Base-by-base conservation (phyloP, 2,113 vertebrate species). In the Excalfactoria chinensis region DNA sequence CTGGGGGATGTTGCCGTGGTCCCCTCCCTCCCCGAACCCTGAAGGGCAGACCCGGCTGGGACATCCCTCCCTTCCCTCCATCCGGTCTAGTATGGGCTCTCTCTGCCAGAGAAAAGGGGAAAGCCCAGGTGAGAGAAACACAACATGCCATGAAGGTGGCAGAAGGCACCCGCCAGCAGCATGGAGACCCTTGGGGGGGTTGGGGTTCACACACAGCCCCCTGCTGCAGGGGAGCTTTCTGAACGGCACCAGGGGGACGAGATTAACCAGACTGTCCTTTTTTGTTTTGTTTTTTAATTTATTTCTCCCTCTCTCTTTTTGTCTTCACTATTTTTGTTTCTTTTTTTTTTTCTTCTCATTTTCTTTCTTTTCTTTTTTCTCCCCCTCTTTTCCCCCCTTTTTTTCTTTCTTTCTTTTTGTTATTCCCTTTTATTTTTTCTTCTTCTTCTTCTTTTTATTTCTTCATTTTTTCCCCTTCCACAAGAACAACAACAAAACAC, bases 361-460 rank as follows among this genome's bases (percentile, higher is more conserved):
- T 17, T 30, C 10, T 56, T 56, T 30, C 17, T 32, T 9, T 6
- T 56, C 30, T 19, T 55, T 13, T 30, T 32, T 55, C 8, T 17
- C 53, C 16, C 30, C 25, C 15, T 26, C 30, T 30, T 9, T 7
- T 9, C 25, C 25, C 25, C 25, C 49, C 6, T 30, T 28, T 9
- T 53, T 28, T 55, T 17, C 16, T 9, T 30, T 15, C 28, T 28
- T 15, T 28, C 37, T 37, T 37, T 37, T 37, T 37, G 37, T 26
- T 53, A 34, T 35, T 72, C 34, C 51, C 32, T 60, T 35, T 8
- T 20, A 2, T 20, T 23, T 13, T 6, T 35, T 8, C 15, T 4
- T 25, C 19, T 13, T 8, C 16, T 15, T 20, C 2, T 6, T 5
- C 37, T 40, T 23, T 9, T 20, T 3, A 1, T 5, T 1, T 28